Base-by-base conservation (phyloP, 92 coral and sea anemone genomes). In the Porites lobata region DNA sequence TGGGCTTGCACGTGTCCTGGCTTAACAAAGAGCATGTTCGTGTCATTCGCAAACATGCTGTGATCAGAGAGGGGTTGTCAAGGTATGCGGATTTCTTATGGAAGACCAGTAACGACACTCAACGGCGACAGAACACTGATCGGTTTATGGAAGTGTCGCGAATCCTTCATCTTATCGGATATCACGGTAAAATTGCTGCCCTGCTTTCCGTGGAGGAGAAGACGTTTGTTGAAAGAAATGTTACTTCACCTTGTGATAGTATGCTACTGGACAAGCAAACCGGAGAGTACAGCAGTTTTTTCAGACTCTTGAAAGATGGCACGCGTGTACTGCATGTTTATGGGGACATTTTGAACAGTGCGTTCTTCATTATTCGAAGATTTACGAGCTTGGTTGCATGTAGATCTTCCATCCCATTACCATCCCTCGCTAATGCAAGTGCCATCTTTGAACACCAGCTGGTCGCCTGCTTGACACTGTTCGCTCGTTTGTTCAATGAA, bases 391-490 rank as follows among this genome's bases (percentile, higher is more conserved):
- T 91, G 61, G 80, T 91, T 10, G 95, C 94, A 9, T 77, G 84
- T 56, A 73, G 93, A 47, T 29, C 72, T 18, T 22, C 81, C 62
- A 77, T 94, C 78, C 91, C 95, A 1, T 66, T 72, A 54, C 98
- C 98, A 10, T 89, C 92, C 19, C 86, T 91, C 54, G 94, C 96
- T 11, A 96, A 94, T 82, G 89, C 96, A 14, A 90, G 94, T 65
- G 74, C 93, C 77, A 87, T 94, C 85, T 88, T 96, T 63, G 99
- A 96, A 77, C 92, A 90, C 38, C 96, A 96, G 80, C 5, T 96
- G 76, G 87, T 92, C 29, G 88, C 91, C 17, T 91, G 98, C 50
- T 75, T 95, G 79, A 86, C 92, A 66, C 77, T 96, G 81, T 91
- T 90, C 82, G 85, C 91, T 9, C 91, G 99, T 20, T 86, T 94